Conservation (phyloP, 2,797 vertebrate genomes). For the Mallotus villosus region DNA sequence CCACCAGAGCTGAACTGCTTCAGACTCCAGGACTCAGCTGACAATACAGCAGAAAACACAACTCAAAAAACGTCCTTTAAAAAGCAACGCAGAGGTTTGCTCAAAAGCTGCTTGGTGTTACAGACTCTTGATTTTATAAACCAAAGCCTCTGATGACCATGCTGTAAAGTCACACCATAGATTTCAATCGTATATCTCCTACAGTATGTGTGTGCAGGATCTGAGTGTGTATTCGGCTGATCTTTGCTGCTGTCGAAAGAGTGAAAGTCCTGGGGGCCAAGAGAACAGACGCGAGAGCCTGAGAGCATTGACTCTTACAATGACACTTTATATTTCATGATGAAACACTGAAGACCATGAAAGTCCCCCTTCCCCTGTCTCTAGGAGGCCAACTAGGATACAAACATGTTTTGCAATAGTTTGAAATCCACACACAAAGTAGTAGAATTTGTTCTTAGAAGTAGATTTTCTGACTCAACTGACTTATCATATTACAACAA, state of each 20-base stretch:
- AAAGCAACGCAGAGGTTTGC: slow-evolving; percentile 29
- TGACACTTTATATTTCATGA: slow-evolving; percentile 63
- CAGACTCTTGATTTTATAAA: slow-evolving; percentile 44
- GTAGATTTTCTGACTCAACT: background rate
- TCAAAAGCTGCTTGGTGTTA: slow-evolving; percentile 29
- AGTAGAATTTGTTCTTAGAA: background rate
- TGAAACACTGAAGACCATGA: slow-evolving; percentile 32
- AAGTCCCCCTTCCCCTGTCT: slow-evolving; percentile 28
- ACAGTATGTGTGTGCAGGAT: slow-evolving; percentile 35
- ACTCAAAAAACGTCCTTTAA: slow-evolving; percentile 28
- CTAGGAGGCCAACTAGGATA: slow-evolving; percentile 28
- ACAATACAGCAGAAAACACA: slow-evolving; percentile 27
- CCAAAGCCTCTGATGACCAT: slow-evolving; percentile 51
- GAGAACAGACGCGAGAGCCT: slow-evolving; percentile 43
- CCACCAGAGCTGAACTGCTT: slow-evolving; percentile 40
- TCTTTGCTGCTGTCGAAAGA: slow-evolving; percentile 26
- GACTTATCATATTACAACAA: background rate
- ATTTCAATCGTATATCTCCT: background rate
- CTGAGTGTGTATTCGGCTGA: slow-evolving; percentile 21
- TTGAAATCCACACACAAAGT: background rate
- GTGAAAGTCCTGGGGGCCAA: slow-evolving; percentile 37
- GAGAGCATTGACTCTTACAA: slow-evolving; percentile 47
- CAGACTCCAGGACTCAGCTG: background rate
- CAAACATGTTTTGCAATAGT: background rate
- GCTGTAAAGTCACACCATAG: slow-evolving; percentile 25